phyloP scores from a whole-genome alignment of 2,797 vertebrate species.

The Mormyrus hasselquistii region DNA sequence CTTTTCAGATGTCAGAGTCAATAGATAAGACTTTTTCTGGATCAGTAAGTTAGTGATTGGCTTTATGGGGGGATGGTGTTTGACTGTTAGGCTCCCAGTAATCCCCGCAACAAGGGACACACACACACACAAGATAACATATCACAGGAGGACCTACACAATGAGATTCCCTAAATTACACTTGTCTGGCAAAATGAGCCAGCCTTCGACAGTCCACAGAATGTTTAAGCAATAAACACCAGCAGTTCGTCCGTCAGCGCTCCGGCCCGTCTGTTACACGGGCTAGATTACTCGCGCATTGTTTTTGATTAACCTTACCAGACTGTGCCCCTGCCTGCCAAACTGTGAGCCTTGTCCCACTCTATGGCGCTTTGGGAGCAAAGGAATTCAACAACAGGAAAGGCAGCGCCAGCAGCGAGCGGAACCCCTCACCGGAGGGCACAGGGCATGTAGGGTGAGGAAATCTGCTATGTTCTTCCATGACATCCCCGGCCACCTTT shows the following conservation, averaged over 20 bases:
- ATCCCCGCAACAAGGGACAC: background rate
- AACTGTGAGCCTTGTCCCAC: slow-evolving; percentile 35
- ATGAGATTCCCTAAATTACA: background rate
- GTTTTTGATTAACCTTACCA: slow-evolving; percentile 39
- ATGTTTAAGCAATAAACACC: background rate
- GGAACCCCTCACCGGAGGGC: slow-evolving; percentile 53
- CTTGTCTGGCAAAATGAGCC: background rate
- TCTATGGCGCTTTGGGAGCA: slow-evolving; percentile 44
- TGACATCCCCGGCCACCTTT: slow-evolving; percentile 32
- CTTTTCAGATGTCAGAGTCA: slow-evolving; percentile 20
- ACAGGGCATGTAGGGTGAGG: slow-evolving; percentile 23
- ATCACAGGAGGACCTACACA: background rate
- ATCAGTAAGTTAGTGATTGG: background rate
- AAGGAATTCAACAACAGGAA: slow-evolving; percentile 72
- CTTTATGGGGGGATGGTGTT: background rate
- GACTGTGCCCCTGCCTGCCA: slow-evolving; percentile 30
- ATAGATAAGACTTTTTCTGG: background rate
- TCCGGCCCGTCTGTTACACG: background rate
- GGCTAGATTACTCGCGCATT: slow-evolving; percentile 37
- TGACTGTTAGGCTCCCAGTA: background rate
- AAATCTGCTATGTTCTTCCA: slow-evolving; percentile 25
- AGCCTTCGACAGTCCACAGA: background rate
- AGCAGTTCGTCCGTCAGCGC: background rate
- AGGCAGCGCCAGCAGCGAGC: slow-evolving; percentile 42
- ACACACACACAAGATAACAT: background rate